Evolutionary conservation across 2,113 vertebrate genomes (phyloP).

Genomic region (Melospiza georgiana): DNA sequence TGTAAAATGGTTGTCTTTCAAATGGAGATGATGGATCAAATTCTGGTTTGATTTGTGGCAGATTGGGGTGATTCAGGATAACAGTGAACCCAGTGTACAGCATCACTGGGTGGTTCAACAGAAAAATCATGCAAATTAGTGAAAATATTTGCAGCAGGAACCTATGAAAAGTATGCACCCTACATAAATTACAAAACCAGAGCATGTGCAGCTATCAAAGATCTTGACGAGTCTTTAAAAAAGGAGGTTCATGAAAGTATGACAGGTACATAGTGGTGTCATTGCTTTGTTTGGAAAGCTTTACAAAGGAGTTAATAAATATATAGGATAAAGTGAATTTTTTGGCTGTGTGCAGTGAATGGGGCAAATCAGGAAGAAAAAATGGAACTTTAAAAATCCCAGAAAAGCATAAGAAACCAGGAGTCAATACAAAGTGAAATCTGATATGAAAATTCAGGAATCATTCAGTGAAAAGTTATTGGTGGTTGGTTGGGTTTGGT

Average conservation of each 20-base stretch:
- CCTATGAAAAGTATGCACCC: background rate
- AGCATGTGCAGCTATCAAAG: background rate
- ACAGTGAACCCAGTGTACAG: background rate
- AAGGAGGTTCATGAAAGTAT: background rate
- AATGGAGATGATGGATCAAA: background rate
- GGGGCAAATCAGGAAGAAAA: background rate
- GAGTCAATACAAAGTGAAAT: background rate
- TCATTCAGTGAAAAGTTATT: background rate
- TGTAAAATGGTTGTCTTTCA: background rate
- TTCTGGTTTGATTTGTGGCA: background rate
- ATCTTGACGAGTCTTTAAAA: background rate
- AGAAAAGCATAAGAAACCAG: background rate
- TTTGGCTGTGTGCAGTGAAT: background rate
- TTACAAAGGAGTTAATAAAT: background rate
- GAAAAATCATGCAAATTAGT: background rate
- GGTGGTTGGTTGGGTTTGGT: background rate
- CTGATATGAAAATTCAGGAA: background rate
- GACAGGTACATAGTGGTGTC: background rate
- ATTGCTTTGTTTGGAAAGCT: background rate
- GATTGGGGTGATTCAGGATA: background rate
- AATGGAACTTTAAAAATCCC: background rate
- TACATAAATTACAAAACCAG: background rate
- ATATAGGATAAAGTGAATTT: background rate
- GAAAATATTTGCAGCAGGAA: background rate
- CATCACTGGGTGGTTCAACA: background rate